A percentile compares a stretch with the other conserved stretches of the same genome.
Evolutionary conservation across 2,888 invertebrate genomes (phyloP).

Genomic region (Rhimphoctona megacephalus): DNA sequence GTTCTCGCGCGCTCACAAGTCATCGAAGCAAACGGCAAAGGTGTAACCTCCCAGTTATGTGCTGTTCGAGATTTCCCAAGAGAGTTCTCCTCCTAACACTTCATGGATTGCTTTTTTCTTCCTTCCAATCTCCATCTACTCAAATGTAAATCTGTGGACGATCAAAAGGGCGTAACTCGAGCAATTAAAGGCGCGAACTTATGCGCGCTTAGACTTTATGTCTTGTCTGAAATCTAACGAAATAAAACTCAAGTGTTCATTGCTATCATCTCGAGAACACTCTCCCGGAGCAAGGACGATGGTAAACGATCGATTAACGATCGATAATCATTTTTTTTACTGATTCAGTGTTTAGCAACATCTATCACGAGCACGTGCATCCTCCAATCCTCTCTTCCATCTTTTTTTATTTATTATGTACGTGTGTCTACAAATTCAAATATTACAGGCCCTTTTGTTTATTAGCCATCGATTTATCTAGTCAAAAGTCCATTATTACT

Average conservation of each 20-base stretch:
- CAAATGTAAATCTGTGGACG: background rate
- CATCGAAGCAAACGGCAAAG: slow-evolving; percentile 65
- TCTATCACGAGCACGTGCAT: slow-evolving; percentile 41
- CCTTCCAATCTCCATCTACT: slow-evolving; percentile 8
- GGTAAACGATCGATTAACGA: slow-evolving; percentile 52
- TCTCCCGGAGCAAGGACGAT: slow-evolving; percentile 37
- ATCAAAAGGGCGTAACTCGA: slow-evolving; percentile 20
- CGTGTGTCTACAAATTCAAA: background rate
- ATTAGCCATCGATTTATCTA: background rate
- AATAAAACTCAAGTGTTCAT: slow-evolving; percentile 61
- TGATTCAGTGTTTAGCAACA: slow-evolving; percentile 49
- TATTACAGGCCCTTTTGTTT: background rate
- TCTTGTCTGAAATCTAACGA: background rate
- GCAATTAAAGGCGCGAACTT: slow-evolving; percentile 12
- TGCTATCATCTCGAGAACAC: slow-evolving; percentile 56
- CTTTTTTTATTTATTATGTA: background rate
- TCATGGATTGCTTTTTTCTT: slow-evolving; percentile 37
- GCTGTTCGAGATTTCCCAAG: slow-evolving; percentile 73
- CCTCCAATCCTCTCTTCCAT: slow-evolving; percentile 22
- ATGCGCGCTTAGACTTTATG: background rate
- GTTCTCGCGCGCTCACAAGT: slow-evolving; percentile 50
- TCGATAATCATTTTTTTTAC: slow-evolving; percentile 29
- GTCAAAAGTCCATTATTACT: background rate
- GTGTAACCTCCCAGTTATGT: slow-evolving; percentile 77
- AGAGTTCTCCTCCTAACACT: slow-evolving; percentile 51